A percentile compares a stretch with the other conserved stretches of the same genome.
Conservation (phyloP, 2,888 invertebrate genomes). For the Harmothoe impar region DNA sequence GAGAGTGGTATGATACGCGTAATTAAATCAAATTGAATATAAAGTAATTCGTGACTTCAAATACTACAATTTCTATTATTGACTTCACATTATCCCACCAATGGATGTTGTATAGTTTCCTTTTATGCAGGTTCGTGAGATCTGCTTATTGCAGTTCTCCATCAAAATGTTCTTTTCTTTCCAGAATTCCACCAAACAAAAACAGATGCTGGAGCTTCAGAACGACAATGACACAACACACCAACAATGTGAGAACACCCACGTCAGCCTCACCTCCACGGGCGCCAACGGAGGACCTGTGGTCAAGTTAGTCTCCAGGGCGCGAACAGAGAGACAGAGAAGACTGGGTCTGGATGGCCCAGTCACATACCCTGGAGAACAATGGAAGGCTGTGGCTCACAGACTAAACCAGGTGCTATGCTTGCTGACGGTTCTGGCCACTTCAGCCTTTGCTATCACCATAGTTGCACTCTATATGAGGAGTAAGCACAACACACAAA, state of each 20-base stretch:
- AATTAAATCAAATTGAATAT: no score
- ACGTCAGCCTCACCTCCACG: not conserved
- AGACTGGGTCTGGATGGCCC: not conserved
- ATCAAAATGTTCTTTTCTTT: not conserved
- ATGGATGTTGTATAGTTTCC: no score
- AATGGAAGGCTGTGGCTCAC: slow-evolving; percentile 40
- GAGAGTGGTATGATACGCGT: no score
- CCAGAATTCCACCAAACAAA: not conserved
- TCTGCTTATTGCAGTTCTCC: no score
- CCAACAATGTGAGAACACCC: not conserved
- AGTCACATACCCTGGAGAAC: slow-evolving; percentile 17
- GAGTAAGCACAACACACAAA: not conserved
- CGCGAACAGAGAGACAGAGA: not conserved
- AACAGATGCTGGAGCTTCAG: not conserved
- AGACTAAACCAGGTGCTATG: slow-evolving; percentile 32
- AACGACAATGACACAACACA: not conserved
- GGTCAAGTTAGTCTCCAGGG: not conserved
- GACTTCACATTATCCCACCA: no score
- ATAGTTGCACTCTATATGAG: slow-evolving; percentile 4
- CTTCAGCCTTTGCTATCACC: not conserved
- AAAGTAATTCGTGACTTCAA: no score
- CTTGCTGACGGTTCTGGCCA: slow-evolving; percentile 12
- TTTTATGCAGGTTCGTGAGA: no score
- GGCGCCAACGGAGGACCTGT: not conserved
- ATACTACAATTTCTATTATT: no score